Base-by-base conservation (phyloP, 2,797 vertebrate genomes). In the Rhabdophis nuchalis region DNA sequence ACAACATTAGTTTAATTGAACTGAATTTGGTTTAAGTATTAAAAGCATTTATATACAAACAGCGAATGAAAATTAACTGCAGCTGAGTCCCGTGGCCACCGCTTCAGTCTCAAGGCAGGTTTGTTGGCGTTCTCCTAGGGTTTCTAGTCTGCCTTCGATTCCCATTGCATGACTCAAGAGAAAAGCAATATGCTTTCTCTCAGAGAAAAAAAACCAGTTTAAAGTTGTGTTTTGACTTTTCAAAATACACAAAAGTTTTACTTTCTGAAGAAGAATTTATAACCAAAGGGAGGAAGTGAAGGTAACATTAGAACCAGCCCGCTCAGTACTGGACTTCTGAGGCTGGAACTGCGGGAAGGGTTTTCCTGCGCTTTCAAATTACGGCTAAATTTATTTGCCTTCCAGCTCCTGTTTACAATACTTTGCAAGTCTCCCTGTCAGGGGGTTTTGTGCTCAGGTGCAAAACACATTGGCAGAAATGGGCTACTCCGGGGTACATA, bases 1-100 rank as follows among this genome's bases (percentile, higher is more conserved):
- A 98, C 97, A 97, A 97, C 97, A 97, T 98, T 98, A 97, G 97
- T 96, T 97, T 98, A 98, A 98, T 98, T 97, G 97, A 97, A 97
- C 98, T 98, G 97, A 97, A 98, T 98, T 97, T 97, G 97, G 97
- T 97, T 97, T 97, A 97, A 98, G 97, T 97, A 97, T 97, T 98
- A 97, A 98, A 97, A 97, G 97, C 97, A 97, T 97, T 97, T 97
- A 97, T 98, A 98, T 97, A 98, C 97, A 98, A 97, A 97, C 95
- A 97, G 96, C 95, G 96, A 96, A 97, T 93, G 97, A 97, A 98
- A 98, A 98, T 98, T 97, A 98, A 97, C 97, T 97, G 95, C 97
- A 98, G 97, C 97, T 97, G 97, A 98, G 95, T 94, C 92, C 88
- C 89, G 90, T 95, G 94, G 96, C 97, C 95, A 96, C 87, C 89